Evolutionary conservation across 2,797 vertebrate species (phyloP), one percentile per base, ranked within the genome.

Genomic region (Meda fulgida): DNA sequence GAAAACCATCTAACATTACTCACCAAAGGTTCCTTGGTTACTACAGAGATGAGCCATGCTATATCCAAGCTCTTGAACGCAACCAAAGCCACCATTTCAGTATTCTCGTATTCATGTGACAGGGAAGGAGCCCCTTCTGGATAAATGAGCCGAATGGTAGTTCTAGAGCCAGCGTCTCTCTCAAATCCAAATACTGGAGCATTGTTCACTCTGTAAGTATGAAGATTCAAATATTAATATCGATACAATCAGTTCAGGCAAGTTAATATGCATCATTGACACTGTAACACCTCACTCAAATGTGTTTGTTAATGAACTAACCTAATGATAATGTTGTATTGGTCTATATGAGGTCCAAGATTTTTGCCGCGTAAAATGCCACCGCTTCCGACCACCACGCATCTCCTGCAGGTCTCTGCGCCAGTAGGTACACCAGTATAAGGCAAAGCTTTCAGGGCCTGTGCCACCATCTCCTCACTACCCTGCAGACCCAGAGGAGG

Each of bases 41-140:
- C 87, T 75, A 96, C 86, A 82, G 95, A 94, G 46, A 86, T 92
- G 36, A 96, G 91, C 96, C 96, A 96, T 86, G 93, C 92, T 82
- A 96, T 91, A 88, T 96, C 96, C 46, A 94, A 88, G 73, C 92
- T 93, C 90, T 96, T 96, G 86, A 96, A 96, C 38, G 93, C 94
- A 78, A 93, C 95, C 84, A 96, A 87, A 26, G 92, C 94, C 4
- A 96, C 87, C 80, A 95, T 87, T 38, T 86, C 70, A 69, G 93
- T 95, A 19, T 91, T 90, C 71, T 82, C 87, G 85, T 96, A 96
- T 55, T 96, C 94, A 0, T 87, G 53, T 48, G 89, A 67, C 1
- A 89, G 91, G 69, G 88, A 88, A 23, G 95, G 94, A 0, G 96
- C 96, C 82, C 91, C 95, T 88, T 96, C 96, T 86, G 96, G 96